Evolutionary conservation across 2,888 invertebrate species (phyloP).

Genomic region (Helobdella robusta): DNA sequence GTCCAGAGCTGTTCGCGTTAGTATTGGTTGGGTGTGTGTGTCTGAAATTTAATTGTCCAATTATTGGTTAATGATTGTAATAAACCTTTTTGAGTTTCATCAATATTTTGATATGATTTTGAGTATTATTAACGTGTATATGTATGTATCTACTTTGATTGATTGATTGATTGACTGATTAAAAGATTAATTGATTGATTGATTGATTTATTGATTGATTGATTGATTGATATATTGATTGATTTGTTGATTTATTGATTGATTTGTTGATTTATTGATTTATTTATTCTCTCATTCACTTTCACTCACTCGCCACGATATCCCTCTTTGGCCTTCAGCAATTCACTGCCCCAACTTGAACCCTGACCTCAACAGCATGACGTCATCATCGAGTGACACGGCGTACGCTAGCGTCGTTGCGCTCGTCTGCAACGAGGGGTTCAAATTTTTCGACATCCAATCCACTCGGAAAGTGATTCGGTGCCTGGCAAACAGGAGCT

Average conservation of each 20-base stretch:
- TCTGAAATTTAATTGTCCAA: too few relatives aligned
- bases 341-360: slow-evolving; percentile 7
- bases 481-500: background rate
- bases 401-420: background rate
- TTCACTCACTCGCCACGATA: background rate
- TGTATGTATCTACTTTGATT: background rate
- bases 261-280: background rate
- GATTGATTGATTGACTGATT: slow-evolving; percentile 15
- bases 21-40: too few relatives aligned
- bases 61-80: too few relatives aligned
- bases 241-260: background rate
- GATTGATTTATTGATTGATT: background rate
- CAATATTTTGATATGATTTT: too few relatives aligned
- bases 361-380: background rate
- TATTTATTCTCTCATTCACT: background rate
- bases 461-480: background rate
- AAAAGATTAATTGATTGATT: too few relatives aligned
- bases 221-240: background rate
- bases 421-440: background rate
- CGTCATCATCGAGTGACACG: background rate
- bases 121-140: too few relatives aligned
- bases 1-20: too few relatives aligned
- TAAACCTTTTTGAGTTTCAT: too few relatives aligned
- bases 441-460: slow-evolving; percentile 14
- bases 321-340: background rate